Base-by-base conservation (phyloP, 2,113 vertebrate species). In the Chelonoidis abingdonii region DNA sequence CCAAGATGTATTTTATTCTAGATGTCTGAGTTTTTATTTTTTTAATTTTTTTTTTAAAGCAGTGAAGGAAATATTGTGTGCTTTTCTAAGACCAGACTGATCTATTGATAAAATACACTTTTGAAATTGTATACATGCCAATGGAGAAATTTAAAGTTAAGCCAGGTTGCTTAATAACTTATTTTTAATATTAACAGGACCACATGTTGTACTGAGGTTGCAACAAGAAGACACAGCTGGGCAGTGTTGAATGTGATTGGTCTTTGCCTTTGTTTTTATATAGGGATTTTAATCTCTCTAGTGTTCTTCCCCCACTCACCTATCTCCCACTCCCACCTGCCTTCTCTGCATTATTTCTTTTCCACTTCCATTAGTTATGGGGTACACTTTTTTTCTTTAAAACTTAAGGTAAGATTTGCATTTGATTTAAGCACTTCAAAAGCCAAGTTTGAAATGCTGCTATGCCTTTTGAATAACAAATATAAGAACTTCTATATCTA, bases 111-210 rank as follows among this genome's bases (percentile, higher is more conserved):
- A 69, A 80, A 80, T 50, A 69, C 41, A 56, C 21, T 84, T 79
- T 79, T 79, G n/a, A 54, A 49, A 27, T 27, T 50, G 50, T 50
- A 14, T 50, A 50, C 14, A 50, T 50, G 50, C 14, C 50, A 50
- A 50, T 50, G 50, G 50, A 50, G 50, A 50, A 50, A 76, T 79
- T 92, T 93, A 92, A 84, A 91, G 90, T 84, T 88, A 86, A 76
- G 52, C 52, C 52, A 53, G 52, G 52, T 53, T 53, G 50, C 52
- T 53, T 10, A 78, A 35, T 83, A 79, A 62, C 86, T 94, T 95
- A 90, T 97, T 95, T 97, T 93, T 94, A 91, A 90, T 35, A 57
- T 54, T 65, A 22, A 84, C 82, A 80, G 90, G 11, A 41, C 38
- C 4, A 0, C 53, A 17, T 93, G 31, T 69, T 69, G 81, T 95